phyloP scores from a whole-genome alignment of 2,888 invertebrate species.

The Mantis religiosa region DNA sequence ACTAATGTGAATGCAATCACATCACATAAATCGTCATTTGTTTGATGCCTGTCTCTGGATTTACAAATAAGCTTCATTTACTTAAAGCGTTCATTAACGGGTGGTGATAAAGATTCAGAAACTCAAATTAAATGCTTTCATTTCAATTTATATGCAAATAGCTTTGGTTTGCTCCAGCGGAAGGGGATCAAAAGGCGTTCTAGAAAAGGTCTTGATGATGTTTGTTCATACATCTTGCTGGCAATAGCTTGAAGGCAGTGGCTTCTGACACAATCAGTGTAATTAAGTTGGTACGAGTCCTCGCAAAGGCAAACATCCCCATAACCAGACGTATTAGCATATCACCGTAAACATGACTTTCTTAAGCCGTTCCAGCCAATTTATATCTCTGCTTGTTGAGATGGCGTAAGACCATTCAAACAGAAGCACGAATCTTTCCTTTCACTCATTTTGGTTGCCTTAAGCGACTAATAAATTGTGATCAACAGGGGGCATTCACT shows the following conservation, averaged over 20 bases:
- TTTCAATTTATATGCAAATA: neutral
- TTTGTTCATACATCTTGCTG: neutral
- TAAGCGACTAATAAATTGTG: neutral
- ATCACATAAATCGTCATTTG: neutral
- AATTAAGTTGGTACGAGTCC: neutral
- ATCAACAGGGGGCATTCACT: neutral
- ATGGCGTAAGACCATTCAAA: neutral
- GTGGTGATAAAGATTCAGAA: neutral
- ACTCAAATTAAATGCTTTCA: neutral
- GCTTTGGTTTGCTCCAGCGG: neutral
- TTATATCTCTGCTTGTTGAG: neutral
- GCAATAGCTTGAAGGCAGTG: neutral
- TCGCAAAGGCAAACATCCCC: neutral
- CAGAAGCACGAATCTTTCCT: neutral
- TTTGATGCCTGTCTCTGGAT: neutral
- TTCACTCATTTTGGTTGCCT: neutral
- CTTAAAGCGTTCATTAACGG: neutral
- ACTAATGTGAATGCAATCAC: too few relatives aligned
- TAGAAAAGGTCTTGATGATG: neutral
- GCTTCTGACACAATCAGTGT: neutral
- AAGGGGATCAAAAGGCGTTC: neutral
- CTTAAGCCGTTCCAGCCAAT: neutral
- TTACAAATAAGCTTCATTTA: neutral
- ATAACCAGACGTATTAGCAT: neutral
- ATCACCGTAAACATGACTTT: neutral